Conservation (phyloP, 2,113 vertebrate species). For the Carassius auratus region DNA sequence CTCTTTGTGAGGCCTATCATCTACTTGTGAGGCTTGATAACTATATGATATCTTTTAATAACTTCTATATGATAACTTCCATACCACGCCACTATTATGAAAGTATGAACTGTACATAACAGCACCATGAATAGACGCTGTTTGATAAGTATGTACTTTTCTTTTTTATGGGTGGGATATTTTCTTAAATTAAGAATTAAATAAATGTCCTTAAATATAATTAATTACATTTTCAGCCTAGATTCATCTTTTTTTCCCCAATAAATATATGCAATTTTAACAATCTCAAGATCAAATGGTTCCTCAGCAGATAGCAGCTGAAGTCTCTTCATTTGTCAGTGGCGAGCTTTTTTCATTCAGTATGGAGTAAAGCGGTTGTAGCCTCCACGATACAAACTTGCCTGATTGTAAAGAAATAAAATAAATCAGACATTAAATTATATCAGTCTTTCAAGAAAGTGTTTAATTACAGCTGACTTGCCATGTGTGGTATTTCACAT, state of each 20-base stretch:
- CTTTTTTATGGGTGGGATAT: neutral
- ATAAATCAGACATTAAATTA: neutral
- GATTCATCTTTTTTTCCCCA: neutral
- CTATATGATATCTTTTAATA: neutral
- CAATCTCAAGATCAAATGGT: neutral
- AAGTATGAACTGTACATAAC: neutral
- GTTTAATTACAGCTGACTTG: neutral
- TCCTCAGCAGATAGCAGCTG: neutral
- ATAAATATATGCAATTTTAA: conserved; percentile 26
- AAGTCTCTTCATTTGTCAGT: neutral
- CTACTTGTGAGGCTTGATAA: neutral
- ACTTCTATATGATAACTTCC: neutral
- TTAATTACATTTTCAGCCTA: neutral
- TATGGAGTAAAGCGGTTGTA: conserved; percentile 86
- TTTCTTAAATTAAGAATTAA: conserved; percentile 11
- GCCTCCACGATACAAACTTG: conserved; percentile 83
- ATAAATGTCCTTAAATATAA: conserved; percentile 12
- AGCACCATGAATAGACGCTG: too few species aligned
- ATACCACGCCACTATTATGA: neutral
- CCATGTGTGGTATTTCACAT: neutral
- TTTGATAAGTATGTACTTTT: too few species aligned
- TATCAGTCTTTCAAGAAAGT: neutral
- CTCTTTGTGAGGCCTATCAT: neutral
- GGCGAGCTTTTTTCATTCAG: conserved; percentile 64
- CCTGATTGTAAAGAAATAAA: conserved; percentile 64